Base-by-base conservation (phyloP, 1,140 invertebrate species). In the Myzus persicae region DNA sequence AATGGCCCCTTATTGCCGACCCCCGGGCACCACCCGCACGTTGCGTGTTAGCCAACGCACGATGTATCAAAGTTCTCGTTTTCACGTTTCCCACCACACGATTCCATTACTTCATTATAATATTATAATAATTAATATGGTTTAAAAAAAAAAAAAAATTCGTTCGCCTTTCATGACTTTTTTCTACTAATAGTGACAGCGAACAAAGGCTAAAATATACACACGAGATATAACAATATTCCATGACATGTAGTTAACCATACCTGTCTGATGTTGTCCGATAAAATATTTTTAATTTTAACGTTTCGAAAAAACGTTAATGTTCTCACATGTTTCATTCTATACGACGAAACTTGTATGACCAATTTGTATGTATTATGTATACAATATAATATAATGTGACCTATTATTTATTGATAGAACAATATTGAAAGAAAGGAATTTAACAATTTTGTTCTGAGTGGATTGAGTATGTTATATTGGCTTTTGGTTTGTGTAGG, bases 41-140 rank as follows among this genome's bases (percentile, higher is more conserved):
- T 44, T 40, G 24, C 82, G 59, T 76, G 59, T 76, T 76, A 76
- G 40, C 82, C 4, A 44, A 85, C 84, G 84, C n/a, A 76, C 26
- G 40, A 31, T 26, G 84, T 44, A 85, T 44, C 24, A 85, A 85
- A 26, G 40, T 85, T 85, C 84, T 85, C 84, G 26, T 44, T 38
- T 82, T 82, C 36, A 22, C 76, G 22, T 22, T 44, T 85, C 44
- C 40, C 84, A 40, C 84, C 26, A 31, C 26, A 42, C 24, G 40
- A 40, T 85, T 42, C 40, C 26, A 85, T 18, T 85, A 85, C 59
- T 76, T 76, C 40, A 85, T 26, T 31, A 44, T 85, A 44, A 85
- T 42, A 85, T 44, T 44, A 85, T 85, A 26, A 85, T 40, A 84
- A 84, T 84, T 26, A 84, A 84, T 84, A 82, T 82, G 22, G 82